Conservation (phyloP, 1,140 invertebrate genomes). For the Drosophila takahashii region DNA sequence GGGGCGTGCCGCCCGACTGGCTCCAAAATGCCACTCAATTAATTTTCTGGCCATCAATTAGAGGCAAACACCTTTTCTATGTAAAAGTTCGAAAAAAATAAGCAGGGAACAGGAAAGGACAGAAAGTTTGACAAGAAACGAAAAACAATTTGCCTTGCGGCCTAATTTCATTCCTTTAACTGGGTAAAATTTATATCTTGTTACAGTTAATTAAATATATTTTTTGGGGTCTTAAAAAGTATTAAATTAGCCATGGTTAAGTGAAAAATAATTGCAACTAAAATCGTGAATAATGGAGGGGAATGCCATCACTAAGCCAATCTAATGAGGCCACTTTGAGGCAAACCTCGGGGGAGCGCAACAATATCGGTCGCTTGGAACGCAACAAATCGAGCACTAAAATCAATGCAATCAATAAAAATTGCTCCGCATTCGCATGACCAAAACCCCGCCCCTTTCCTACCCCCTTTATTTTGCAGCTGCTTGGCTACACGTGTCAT, state of each 20-base stretch:
- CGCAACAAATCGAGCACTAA: conserved; percentile 64
- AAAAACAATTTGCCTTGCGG: conserved; percentile 44
- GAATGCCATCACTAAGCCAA: neutral
- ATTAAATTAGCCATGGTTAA: conserved; percentile 44
- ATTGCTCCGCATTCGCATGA: conserved; percentile 38
- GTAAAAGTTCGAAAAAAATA: conserved; percentile 38
- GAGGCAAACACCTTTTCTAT: conserved; percentile 76
- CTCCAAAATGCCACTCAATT: conserved; percentile 61
- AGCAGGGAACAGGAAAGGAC: neutral
- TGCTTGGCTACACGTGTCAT: conserved; percentile 47
- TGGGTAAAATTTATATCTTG: conserved; percentile 46
- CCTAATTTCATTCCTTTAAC: conserved; percentile 47
- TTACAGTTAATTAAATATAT: conserved; percentile 62
- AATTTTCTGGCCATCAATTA: conserved; percentile 66
- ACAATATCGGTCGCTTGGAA: conserved; percentile 46
- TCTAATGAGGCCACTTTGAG: neutral
- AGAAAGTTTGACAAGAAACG: conserved; percentile 54
- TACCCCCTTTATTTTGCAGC: conserved; percentile 17
- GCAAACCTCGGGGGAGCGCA: too few species aligned
- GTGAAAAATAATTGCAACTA: conserved; percentile 31
- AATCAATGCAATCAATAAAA: conserved; percentile 82
- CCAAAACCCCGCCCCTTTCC: neutral
- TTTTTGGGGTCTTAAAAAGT: conserved; percentile 19
- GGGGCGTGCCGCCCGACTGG: conserved; percentile 24
- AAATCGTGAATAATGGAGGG: neutral